phyloP scores from a whole-genome alignment of 2,888 invertebrate species.

The Andrena hattorfiana region DNA sequence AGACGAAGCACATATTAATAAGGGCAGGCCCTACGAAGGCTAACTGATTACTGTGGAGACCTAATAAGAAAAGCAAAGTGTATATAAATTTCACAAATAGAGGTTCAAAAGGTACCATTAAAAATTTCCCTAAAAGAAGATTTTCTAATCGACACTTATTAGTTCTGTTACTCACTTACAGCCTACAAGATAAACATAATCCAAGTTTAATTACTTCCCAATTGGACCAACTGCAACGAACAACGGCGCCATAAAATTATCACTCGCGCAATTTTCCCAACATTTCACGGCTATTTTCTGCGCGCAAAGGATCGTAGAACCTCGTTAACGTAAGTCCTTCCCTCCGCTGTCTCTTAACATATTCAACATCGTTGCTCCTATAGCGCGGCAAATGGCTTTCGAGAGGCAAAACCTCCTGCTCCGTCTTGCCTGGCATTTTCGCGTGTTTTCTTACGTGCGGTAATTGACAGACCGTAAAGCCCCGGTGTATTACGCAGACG shows the following conservation, averaged over 20 bases:
- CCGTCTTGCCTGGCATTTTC: slow-evolving; percentile 6
- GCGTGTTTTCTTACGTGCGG: not conserved
- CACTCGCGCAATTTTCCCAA: not conserved
- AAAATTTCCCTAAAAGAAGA: too few species aligned
- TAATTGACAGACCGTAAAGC: slow-evolving; percentile 23
- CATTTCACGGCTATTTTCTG: slow-evolving; percentile 3
- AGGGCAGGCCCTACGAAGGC: too few species aligned
- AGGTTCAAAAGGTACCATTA: too few species aligned
- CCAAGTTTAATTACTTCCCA: slow-evolving; percentile 4
- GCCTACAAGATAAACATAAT: not conserved
- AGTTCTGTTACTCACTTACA: not conserved
- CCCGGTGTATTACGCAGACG: not conserved
- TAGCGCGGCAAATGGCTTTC: not conserved
- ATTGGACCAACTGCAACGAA: not conserved
- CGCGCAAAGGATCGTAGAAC: slow-evolving; percentile 7
- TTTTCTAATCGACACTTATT: too few species aligned
- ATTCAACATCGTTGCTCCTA: slow-evolving; percentile 6
- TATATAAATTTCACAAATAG: too few species aligned
- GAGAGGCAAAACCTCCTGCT: not conserved
- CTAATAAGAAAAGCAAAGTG: not conserved
- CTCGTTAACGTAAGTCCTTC: not conserved
- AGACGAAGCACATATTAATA: not conserved
- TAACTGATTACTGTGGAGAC: not conserved
- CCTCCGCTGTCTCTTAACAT: slow-evolving; percentile 4
- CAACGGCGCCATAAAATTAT: slow-evolving; percentile 16